phyloP scores from a whole-genome alignment of 2,113 vertebrate genomes.

The Phoenicopterus ruber region DNA sequence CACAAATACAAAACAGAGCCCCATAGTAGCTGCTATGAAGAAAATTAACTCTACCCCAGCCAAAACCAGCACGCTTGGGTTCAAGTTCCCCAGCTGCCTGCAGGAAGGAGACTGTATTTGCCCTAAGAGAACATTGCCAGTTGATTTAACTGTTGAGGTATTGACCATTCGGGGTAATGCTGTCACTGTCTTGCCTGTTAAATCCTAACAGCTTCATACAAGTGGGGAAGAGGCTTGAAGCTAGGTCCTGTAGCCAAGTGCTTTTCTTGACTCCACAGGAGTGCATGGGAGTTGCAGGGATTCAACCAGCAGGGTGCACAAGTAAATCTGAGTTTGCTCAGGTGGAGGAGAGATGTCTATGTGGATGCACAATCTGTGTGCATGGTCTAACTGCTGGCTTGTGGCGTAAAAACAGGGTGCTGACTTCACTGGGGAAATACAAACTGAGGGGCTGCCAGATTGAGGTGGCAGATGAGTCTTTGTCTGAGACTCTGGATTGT shows the following conservation, averaged over 20 bases:
- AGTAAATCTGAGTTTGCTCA: neutral
- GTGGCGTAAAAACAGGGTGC: neutral
- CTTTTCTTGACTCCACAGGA: neutral
- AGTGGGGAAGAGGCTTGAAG: neutral
- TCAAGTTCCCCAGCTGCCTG: neutral
- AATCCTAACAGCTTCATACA: neutral
- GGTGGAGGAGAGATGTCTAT: neutral
- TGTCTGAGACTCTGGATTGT: neutral
- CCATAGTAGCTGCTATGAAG: too few species aligned
- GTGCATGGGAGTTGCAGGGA: neutral
- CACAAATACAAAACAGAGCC: too few species aligned
- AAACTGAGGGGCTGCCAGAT: neutral
- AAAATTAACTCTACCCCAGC: too few species aligned
- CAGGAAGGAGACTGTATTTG: neutral
- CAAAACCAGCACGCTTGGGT: neutral
- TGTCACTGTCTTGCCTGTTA: neutral
- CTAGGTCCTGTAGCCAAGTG: rapidly evolving
- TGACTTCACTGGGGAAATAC: neutral
- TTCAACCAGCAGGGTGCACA: neutral
- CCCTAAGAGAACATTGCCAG: neutral
- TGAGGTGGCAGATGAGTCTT: neutral
- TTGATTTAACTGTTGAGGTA: neutral
- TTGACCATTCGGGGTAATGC: neutral
- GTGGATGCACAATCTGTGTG: too few species aligned
- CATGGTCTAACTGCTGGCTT: neutral